phyloP scores from a whole-genome alignment of 37 sponge, comb jelly and placozoan genomes.

The Halisarca cf. caerulea region DNA sequence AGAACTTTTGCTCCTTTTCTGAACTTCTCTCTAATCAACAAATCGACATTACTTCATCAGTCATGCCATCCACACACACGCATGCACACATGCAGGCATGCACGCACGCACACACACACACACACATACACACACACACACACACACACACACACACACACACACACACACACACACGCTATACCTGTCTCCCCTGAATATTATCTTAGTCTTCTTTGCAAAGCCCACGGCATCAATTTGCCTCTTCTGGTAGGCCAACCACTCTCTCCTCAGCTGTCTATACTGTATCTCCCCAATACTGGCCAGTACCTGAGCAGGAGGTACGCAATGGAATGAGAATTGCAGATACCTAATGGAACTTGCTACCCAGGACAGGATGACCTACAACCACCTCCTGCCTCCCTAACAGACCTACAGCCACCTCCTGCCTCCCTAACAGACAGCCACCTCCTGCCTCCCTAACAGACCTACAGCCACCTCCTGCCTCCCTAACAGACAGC shows the following conservation, averaged over 20 bases:
- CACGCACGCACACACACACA: background rate
- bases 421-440: too few species aligned
- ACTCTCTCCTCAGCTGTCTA: slow-evolving; percentile 60
- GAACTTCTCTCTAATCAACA: slow-evolving; percentile 39
- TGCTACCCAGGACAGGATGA: too few species aligned
- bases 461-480: too few species aligned
- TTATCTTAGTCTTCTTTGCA: slow-evolving; percentile 65
- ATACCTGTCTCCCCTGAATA: slow-evolving; percentile 76
- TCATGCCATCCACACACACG: background rate
- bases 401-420: too few species aligned
- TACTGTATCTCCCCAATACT: slow-evolving; percentile 51
- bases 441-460: too few species aligned
- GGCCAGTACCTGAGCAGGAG: too few species aligned
- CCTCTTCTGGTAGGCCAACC: slow-evolving; percentile 77
- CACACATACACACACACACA: slow-evolving; percentile 4
- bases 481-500: too few species aligned
- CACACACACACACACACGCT: background rate
- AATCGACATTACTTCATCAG: background rate
- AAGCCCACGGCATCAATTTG: slow-evolving; percentile 65
- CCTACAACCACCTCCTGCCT: too few species aligned
- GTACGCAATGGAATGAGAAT: too few species aligned
- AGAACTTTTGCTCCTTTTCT: slow-evolving; percentile 66
- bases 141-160: background rate
- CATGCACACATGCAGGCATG: background rate
- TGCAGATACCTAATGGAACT: too few species aligned